These are phyloP conservation scores for Chaitophorus viminalis DNA, from an alignment of 2,888 invertebrate species.

Conservation along the genomic window DNA sequence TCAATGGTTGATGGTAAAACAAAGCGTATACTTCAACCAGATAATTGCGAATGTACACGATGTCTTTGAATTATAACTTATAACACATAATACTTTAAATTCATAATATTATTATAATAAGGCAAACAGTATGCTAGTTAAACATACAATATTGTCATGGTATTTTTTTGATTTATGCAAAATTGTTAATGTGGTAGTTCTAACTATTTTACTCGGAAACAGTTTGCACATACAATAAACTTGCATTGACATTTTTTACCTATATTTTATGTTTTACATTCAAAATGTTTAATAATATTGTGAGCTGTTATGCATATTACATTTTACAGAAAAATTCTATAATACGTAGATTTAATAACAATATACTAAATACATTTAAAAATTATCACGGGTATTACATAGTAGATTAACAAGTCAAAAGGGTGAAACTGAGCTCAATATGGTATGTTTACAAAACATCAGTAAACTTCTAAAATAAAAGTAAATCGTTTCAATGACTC, in stretches of 20 bases:
- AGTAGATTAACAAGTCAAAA: conserved; percentile 27
- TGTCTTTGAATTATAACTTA: neutral
- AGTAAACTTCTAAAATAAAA: neutral
- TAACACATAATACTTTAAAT: conserved; percentile 5
- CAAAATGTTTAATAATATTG: conserved; percentile 11
- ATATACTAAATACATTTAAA: conserved; percentile 21
- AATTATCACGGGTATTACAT: conserved; percentile 34
- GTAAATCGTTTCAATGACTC: neutral
- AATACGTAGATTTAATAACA: conserved; percentile 32
- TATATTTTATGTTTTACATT: conserved; percentile 15
- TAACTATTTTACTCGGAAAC: neutral
- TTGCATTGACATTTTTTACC: conserved; percentile 3
- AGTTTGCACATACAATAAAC: neutral
- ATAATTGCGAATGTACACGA: conserved; percentile 62
- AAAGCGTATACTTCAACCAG: conserved; percentile 66
- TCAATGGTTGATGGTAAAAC: conserved; percentile 66
- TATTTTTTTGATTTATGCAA: conserved; percentile 29
- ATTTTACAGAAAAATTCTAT: conserved; percentile 23
- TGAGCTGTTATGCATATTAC: neutral
- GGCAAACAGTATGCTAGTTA: conserved; percentile 9
- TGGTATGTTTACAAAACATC: neutral
- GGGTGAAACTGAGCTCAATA: conserved; percentile 32
- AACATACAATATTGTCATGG: conserved; percentile 33
- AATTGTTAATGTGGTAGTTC: neutral
- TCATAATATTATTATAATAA: conserved; percentile 28